These are phyloP conservation scores for Hemithea aestivaria DNA, from an alignment of 2,888 invertebrate genomes.

Conservation along the genomic window DNA sequence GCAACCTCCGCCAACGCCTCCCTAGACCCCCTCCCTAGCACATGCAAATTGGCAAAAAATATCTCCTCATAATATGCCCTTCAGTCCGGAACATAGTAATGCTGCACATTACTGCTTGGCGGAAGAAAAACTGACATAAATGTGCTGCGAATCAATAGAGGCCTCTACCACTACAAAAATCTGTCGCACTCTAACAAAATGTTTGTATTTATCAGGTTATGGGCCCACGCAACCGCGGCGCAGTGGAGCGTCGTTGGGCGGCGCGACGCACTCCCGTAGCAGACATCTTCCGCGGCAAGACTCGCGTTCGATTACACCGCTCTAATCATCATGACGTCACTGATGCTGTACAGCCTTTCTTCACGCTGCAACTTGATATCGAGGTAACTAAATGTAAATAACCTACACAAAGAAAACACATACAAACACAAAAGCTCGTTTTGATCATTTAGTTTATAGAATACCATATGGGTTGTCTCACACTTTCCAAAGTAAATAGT, in stretches of 20 bases:
- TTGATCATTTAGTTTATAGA: no score
- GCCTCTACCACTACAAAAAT: no score
- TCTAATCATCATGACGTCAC: slow-evolving; percentile 84
- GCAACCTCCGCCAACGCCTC: no score
- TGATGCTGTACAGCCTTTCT: slow-evolving; percentile 96
- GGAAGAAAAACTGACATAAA: no score
- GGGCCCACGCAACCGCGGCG: slow-evolving; percentile 92
- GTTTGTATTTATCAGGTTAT: slow-evolving; percentile 87
- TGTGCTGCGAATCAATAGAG: no score
- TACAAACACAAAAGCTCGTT: background rate
- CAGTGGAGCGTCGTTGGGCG: slow-evolving; percentile 89
- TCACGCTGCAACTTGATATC: slow-evolving; percentile 95
- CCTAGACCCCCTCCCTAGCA: no score
- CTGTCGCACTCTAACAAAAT: no score
- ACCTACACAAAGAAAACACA: background rate
- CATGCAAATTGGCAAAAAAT: background rate
- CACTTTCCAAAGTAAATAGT: no score
- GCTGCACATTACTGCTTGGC: no score
- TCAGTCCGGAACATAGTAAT: no score
- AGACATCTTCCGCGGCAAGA: slow-evolving; percentile 95
- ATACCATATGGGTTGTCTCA: background rate
- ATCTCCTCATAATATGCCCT: no score
- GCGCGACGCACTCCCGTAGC: slow-evolving; percentile 89
- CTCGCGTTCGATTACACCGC: slow-evolving; percentile 89
- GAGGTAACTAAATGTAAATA: slow-evolving; percentile 79